Evolutionary conservation across 1,140 invertebrate species (phyloP), one percentile per base, ranked within the genome.

Genomic region (Galleria mellonella): DNA sequence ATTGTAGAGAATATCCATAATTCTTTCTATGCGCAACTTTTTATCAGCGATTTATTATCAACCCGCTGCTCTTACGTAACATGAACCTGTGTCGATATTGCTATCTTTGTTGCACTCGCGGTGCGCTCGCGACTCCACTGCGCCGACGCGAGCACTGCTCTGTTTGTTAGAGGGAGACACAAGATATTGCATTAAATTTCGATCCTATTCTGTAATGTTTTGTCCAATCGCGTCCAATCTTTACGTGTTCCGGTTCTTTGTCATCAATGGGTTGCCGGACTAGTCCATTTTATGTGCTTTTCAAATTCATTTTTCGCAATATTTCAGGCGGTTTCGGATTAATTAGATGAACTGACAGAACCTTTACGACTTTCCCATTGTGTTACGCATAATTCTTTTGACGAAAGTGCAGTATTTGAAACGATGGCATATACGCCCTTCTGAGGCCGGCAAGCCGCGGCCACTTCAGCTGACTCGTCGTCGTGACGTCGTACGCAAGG

Each of bases 391-490:
- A 6, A 23, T 23, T 23, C 17, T 23, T 23, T 3, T 23, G 2
- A 6, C 35, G 32, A 40, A 53, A 43, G 43, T 55, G 49, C 36
- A 55, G 73, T 72, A 78, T 77, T 73, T 60, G 60, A 46, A 59
- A 60, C 47, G 62, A 51, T 69, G 49, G 66, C 51, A 47, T 55
- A 73, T 76, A 81, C 48, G 78, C 60, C 75, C 68, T 76, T 76
- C 75, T 69, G 77, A 66, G 56, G 71, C 72, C 74, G 75, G 72
- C 79, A 77, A 83, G 75, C 66, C 71, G 68, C 59, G 68, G 75
- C 86, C 83, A 88, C 86, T 88, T 87, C 87, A 88, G 88, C 87
- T 88, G 88, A 88, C 86, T 88, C n/a, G n/a, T n/a, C n/a, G n/a
- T n/a, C n/a, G n/a, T n/a, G n/a, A 81, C 77, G 79, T 85, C 71